Evolutionary conservation across 2,888 invertebrate species (phyloP).

Genomic region (Ptychoptera albimana): DNA sequence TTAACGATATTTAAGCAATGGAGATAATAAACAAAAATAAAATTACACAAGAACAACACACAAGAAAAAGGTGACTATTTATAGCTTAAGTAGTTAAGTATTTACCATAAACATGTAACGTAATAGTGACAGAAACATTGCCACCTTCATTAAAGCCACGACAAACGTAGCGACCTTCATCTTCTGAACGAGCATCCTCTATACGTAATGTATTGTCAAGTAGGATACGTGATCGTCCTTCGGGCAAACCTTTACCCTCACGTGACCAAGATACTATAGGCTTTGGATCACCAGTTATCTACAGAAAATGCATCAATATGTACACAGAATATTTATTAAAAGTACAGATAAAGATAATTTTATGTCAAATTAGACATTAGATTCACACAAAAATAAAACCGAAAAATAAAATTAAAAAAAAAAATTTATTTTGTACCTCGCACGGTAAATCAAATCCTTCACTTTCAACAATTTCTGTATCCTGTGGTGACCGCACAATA

Average conservation of each 20-base stretch:
- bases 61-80: not conserved
- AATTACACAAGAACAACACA: too few species aligned
- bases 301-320: not conserved
- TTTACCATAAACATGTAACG: slow-evolving; percentile 16
- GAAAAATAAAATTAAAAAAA: not conserved
- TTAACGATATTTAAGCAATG: too few species aligned
- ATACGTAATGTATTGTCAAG: slow-evolving; percentile 17
- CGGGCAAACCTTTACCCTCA: slow-evolving; percentile 15
- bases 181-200: slow-evolving; percentile 16
- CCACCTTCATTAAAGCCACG: slow-evolving; percentile 18
- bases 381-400: not conserved
- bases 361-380: not conserved
- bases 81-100: not conserved
- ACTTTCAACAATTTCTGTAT: slow-evolving; percentile 18
- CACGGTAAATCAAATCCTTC: slow-evolving; percentile 18
- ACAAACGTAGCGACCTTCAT: slow-evolving; percentile 17
- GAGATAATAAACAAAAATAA: too few species aligned
- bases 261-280: slow-evolving; percentile 16
- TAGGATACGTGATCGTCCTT: slow-evolving; percentile 16
- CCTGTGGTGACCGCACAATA: slow-evolving; percentile 16
- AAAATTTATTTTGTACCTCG: slow-evolving; percentile 11
- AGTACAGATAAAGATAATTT: not conserved
- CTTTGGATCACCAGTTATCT: slow-evolving; percentile 13
- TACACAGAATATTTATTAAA: not conserved
- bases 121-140: slow-evolving; percentile 15